Percentiles rank a stretch among this genome's conserved stretches.
phyloP scores from a whole-genome alignment of 2,113 vertebrate species.

The Cathartes aura region DNA sequence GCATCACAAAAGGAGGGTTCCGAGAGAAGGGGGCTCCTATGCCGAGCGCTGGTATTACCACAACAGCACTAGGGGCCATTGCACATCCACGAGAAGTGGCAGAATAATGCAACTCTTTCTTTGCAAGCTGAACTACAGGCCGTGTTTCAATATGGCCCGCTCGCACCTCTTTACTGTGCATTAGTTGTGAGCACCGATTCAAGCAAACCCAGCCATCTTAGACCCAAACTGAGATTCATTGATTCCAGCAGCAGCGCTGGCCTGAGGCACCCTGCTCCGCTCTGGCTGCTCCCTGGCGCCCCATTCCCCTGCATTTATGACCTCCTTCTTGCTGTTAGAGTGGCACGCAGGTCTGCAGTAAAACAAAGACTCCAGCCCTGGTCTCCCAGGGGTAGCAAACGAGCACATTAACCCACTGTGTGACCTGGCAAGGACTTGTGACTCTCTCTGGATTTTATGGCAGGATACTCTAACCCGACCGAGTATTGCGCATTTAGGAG shows the following conservation, averaged over 20 bases:
- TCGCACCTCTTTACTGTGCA: background rate
- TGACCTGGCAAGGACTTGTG: background rate
- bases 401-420: background rate
- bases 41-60: accelerated
- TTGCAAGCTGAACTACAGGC: background rate
- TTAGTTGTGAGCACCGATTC: background rate
- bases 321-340: background rate
- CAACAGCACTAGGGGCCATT: background rate
- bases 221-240: background rate
- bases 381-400: background rate
- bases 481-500: background rate
- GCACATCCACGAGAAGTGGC: background rate
- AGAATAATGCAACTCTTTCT: background rate
- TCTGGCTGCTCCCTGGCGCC: background rate
- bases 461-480: background rate
- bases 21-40: background rate
- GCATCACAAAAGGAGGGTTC: background rate
- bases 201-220: accelerated
- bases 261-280: background rate
- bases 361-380: background rate
- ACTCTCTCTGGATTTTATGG: background rate
- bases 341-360: background rate
- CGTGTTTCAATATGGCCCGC: accelerated
- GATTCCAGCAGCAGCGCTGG: background rate
- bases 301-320: background rate